Conservation (phyloP, 2,888 invertebrate genomes). For the Thalpophila matura region DNA sequence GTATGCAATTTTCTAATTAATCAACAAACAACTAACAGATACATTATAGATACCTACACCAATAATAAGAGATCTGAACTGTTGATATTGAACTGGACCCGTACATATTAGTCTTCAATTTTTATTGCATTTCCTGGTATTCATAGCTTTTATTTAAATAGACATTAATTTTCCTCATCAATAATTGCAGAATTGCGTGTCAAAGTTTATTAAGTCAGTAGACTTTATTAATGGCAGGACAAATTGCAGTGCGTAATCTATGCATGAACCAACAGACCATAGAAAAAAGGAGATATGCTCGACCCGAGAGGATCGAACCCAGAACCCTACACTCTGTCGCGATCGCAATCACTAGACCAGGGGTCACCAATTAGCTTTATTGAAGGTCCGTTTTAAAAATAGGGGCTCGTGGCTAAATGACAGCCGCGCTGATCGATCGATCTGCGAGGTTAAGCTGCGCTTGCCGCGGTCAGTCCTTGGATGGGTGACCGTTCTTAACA, state of each 20-base stretch:
- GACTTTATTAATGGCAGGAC: background rate
- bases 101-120: conserved; percentile 9
- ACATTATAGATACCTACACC: no score
- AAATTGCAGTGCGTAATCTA: background rate
- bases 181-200: background rate
- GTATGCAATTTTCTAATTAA: no score
- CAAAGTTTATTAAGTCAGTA: background rate
- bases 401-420: no score
- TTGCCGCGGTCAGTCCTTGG: no score
- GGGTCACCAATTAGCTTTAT: no score
- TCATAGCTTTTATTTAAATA: background rate
- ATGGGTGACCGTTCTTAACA: no score
- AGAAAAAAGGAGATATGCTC: background rate
- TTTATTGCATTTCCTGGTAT: conserved; percentile 28
- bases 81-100: conserved; percentile 35
- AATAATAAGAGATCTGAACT: conserved; percentile 9
- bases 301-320: background rate
- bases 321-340: no score
- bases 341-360: no score
- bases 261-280: background rate
- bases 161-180: conserved; percentile 26
- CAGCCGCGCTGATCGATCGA: no score
- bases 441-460: no score
- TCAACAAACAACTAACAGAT: no score
- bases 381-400: no score